These are phyloP conservation scores for Disparrhopalites patrizii DNA, from an alignment of 2,888 invertebrate genomes.

Conservation along the genomic window DNA sequence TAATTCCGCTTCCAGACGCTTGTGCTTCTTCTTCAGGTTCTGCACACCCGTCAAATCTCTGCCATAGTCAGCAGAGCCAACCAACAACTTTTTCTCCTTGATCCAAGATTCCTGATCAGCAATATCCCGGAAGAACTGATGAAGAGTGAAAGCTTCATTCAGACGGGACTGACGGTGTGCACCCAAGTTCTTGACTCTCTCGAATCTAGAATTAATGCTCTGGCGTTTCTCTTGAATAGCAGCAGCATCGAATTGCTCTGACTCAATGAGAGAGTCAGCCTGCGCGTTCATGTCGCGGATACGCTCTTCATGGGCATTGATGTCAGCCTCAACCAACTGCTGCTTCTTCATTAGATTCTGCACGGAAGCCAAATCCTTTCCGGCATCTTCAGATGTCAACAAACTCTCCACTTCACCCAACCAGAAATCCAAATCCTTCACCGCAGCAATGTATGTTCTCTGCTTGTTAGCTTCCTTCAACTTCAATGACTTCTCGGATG, in stretches of 20 bases:
- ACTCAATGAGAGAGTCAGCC: conserved; percentile 91
- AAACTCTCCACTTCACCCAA: conserved; percentile 97
- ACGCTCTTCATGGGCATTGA: conserved; percentile 91
- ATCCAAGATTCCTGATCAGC: conserved; percentile 99
- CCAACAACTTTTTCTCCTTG: conserved; percentile 92
- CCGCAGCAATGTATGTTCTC: conserved; percentile 97
- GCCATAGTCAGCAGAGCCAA: conserved; percentile 95
- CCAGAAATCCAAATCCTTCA: conserved; percentile 99
- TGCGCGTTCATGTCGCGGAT: conserved; percentile 92
- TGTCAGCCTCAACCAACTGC: conserved; percentile 96
- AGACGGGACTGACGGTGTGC: conserved; percentile 93
- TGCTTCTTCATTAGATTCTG: conserved; percentile 99
- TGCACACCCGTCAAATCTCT: conserved; percentile 97
- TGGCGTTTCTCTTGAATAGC: conserved; percentile 92
- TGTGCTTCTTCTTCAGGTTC: conserved; percentile 97
- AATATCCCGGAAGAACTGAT: conserved; percentile 96
- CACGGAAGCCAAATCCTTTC: conserved; percentile 95
- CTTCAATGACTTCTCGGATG: conserved; percentile 95
- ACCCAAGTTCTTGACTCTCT: conserved; percentile 86
- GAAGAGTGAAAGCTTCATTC: conserved; percentile 98
- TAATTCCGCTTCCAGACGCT: conserved; percentile 95
- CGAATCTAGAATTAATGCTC: conserved; percentile 95
- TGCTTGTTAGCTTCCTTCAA: conserved; percentile 99
- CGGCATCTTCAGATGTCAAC: conserved; percentile 91
- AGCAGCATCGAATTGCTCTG: conserved; percentile 95